Evolutionary conservation across 2,888 invertebrate genomes (phyloP), one percentile per base, ranked within the genome.

Genomic region (Auanema sp.): DNA sequence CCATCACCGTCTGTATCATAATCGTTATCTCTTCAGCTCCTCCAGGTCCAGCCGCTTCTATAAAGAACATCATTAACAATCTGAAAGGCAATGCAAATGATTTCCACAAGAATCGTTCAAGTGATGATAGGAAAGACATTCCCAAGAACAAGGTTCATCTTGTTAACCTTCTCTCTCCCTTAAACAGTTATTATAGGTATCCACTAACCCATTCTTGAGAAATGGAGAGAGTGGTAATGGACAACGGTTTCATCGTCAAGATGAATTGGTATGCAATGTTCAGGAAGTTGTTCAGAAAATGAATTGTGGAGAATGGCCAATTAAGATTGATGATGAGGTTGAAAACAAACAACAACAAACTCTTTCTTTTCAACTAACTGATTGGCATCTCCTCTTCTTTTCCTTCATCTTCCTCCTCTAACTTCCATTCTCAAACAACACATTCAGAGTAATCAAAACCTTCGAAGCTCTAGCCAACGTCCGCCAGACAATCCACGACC

Each of bases 281-380:
- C 68, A 67, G 16, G 71, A 74, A 57, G 74, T 74, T 1, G 74
- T 74, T 11, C 71, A 74, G 54, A 74, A 74, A 54, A 74, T 74
- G 74, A 74, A 74, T 59, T 69, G 63, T 54, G 74, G 74, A 2
- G 74, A 74, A 49, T 74, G 74, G 74, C 74, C 74, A 14, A 74
- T 74, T 58, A 59, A 61, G 41, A 66, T 74, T 8, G 74, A 74
- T 16, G 74, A 71, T 11, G 69, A 67, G 24, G 42, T 47, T 18
- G 16, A 23, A 1, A 16, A 23, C 33, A 25, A 18, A 23, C 23
- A 49, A 58, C 21, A 58, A 51, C 24, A 47, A 47, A 18, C 16
- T 47, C 3, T 47, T 47, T 5, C 16, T 5, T 47, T 47, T 47
- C 21, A 47, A 3, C 3, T 18, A 47, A 21, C 3, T 47, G 6